These are phyloP conservation scores for Drosophila hydei DNA, from an alignment of 1,140 invertebrate genomes.

Conservation along the genomic window DNA sequence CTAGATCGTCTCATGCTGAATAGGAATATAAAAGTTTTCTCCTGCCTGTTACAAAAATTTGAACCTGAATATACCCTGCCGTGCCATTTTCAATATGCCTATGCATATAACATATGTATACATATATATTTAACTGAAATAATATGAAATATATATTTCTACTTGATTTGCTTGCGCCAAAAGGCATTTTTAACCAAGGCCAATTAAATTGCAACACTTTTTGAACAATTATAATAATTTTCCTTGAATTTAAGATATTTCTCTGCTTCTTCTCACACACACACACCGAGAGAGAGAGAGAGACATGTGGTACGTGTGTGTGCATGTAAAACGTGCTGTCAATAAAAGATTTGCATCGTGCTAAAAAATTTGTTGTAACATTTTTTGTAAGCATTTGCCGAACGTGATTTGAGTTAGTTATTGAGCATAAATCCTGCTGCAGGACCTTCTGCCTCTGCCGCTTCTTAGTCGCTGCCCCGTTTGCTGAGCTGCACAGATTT, in stretches of 20 bases:
- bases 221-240: constrained; percentile 3
- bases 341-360: constrained; percentile 75
- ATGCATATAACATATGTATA: neutral
- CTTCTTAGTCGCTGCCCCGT: constrained; percentile 37
- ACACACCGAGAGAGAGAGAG: neutral
- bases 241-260: constrained; percentile 26
- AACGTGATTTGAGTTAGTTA: constrained; percentile 78
- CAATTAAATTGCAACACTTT: constrained; percentile 49
- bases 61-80: too few species aligned
- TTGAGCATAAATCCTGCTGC: constrained; percentile 56
- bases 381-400: constrained; percentile 77
- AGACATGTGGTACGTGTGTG: constrained; percentile 58
- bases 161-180: constrained; percentile 21
- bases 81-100: neutral
- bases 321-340: constrained; percentile 70
- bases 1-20: too few species aligned
- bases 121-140: constrained; percentile 44
- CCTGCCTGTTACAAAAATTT: too few species aligned
- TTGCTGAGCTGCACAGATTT: constrained; percentile 40
- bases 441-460: constrained; percentile 18
- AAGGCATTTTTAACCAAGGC: constrained; percentile 32
- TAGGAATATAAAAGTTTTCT: too few species aligned
- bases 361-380: constrained; percentile 58
- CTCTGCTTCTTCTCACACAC: constrained; percentile 12
- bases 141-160: too few species aligned